A percentile compares a stretch with the other conserved stretches of the same genome.
phyloP scores from a whole-genome alignment of 2,888 invertebrate species.

The Eilema sororculum region DNA sequence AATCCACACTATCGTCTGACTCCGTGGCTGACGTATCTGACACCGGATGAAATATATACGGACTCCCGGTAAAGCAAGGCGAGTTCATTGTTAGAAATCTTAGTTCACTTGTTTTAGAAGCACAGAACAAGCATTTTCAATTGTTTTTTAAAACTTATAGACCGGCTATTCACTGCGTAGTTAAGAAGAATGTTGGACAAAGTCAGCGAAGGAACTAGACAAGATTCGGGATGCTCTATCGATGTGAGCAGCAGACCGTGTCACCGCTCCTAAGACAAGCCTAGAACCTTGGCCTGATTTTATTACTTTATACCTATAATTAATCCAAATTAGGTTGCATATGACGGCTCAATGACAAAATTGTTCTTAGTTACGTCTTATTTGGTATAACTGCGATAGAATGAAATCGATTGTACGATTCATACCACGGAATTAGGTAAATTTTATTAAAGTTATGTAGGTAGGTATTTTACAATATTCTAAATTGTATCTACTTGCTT shows the following conservation, averaged over 20 bases:
- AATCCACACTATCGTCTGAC: constrained; percentile 78
- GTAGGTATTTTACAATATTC: too few species aligned
- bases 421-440: too few species aligned
- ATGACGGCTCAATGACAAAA: constrained; percentile 58
- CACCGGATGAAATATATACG: constrained; percentile 80
- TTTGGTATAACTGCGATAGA: background rate
- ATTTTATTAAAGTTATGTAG: too few species aligned
- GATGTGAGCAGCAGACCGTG: constrained; percentile 66
- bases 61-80: constrained; percentile 75
- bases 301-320: constrained; percentile 64
- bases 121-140: constrained; percentile 16
- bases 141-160: constrained; percentile 30
- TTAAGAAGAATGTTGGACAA: constrained; percentile 68
- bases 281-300: constrained; percentile 77
- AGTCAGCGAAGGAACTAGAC: constrained; percentile 72
- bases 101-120: constrained; percentile 24
- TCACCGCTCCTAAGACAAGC: constrained; percentile 74
- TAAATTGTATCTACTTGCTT: too few species aligned
- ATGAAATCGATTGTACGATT: background rate
- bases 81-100: constrained; percentile 70
- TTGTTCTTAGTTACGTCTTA: constrained; percentile 31
- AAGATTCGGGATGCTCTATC: constrained; percentile 64
- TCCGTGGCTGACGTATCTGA: constrained; percentile 83
- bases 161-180: constrained; percentile 65
- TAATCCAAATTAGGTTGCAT: constrained; percentile 58